A percentile compares a stretch with the other conserved stretches of the same genome.
Conservation (phyloP, 1,140 invertebrate genomes). For the Helicoverpa zea region DNA sequence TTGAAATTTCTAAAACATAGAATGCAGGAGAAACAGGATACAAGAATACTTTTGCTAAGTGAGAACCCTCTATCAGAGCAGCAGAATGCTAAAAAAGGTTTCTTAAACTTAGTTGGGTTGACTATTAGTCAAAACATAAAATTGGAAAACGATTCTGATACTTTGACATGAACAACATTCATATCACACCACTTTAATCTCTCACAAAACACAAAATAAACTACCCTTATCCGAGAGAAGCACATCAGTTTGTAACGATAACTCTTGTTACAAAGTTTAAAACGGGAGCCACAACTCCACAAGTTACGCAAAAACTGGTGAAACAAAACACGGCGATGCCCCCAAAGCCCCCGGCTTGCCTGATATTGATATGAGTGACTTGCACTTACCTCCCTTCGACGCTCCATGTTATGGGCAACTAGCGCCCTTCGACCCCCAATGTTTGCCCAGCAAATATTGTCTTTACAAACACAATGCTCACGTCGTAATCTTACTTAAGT, state of each 20-base stretch:
- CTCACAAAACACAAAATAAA: background rate
- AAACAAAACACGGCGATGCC: conserved; percentile 73
- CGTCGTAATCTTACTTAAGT: conserved; percentile 68
- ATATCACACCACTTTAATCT: background rate
- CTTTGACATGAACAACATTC: background rate
- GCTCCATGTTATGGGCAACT: conserved; percentile 75
- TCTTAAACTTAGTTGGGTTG: no score
- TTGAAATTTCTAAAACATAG: no score
- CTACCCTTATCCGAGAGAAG: conserved; percentile 1
- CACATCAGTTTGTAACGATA: conserved; percentile 45
- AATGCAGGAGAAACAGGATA: no score
- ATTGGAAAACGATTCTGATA: no score
- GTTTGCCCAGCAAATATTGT: conserved; percentile 80
- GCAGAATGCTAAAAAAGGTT: no score
- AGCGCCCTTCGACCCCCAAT: conserved; percentile 56
- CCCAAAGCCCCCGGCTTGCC: conserved; percentile 60
- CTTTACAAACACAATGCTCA: conserved; percentile 74
- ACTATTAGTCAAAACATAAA: no score
- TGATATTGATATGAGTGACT: conserved; percentile 86
- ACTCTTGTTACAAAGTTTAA: conserved; percentile 55
- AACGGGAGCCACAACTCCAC: conserved; percentile 51
- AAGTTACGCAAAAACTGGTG: conserved; percentile 77
- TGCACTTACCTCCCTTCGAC: conserved; percentile 75
- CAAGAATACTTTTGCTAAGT: no score
- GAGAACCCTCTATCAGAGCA: no score